phyloP scores from a whole-genome alignment of 2,888 invertebrate species.

The Dasypolia templi region DNA sequence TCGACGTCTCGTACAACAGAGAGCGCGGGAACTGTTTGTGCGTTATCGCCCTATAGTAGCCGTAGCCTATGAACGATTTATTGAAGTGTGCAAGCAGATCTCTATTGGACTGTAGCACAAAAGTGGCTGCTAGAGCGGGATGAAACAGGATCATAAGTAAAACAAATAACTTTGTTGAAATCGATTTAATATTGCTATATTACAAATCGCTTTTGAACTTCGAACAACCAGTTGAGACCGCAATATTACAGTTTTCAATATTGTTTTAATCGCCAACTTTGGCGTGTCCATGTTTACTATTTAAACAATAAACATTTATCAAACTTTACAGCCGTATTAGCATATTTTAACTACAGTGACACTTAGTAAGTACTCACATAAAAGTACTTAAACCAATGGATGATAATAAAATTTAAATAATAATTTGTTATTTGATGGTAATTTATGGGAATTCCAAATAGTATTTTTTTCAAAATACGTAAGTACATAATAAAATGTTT shows the following conservation, averaged over 20 bases:
- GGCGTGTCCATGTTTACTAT: constrained; percentile 65
- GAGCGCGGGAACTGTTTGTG: too few species aligned
- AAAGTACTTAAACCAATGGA: constrained; percentile 16
- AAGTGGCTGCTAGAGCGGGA: background rate
- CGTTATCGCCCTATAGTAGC: too few species aligned
- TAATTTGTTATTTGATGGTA: constrained; percentile 27
- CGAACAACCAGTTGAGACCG: constrained; percentile 85
- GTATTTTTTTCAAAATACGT: constrained; percentile 22
- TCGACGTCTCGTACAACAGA: too few species aligned
- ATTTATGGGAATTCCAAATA: constrained; percentile 13
- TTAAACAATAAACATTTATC: constrained; percentile 69
- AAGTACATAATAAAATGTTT: constrained; percentile 30
- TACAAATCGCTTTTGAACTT: constrained; percentile 88
- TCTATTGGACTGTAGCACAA: background rate
- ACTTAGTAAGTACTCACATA: constrained; percentile 25
- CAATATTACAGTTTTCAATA: constrained; percentile 76
- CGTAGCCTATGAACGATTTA: too few species aligned
- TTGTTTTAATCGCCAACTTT: constrained; percentile 51
- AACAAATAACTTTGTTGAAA: constrained; percentile 70
- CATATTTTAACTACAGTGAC: constrained; percentile 57
- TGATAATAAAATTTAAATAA: constrained; percentile 32
- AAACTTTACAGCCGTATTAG: constrained; percentile 55
- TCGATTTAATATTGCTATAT: constrained; percentile 88
- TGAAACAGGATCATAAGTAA: constrained; percentile 24
- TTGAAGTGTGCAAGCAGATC: background rate